Evolutionary conservation across 1,140 invertebrate species (phyloP), one percentile per base, ranked within the genome.

Genomic region (Anastrepha obliqua): DNA sequence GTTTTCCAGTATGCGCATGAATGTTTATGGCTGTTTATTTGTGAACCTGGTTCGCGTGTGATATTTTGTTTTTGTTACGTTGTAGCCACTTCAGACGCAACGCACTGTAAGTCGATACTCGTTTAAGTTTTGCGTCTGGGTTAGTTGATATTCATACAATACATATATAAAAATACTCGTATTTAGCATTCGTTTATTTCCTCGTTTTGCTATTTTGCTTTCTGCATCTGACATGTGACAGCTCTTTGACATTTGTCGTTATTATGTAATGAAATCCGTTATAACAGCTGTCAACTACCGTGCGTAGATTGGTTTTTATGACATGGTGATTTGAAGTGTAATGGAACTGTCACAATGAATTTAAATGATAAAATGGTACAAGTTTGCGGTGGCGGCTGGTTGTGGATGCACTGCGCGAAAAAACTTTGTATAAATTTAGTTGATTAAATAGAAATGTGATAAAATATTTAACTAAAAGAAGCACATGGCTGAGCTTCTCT

Each of bases 191-290:
- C 0, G 17, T 55, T 78, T 78, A 3, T 58, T 20, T 29, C 8
- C n/a, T 29, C 29, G 29, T 29, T 29, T 29, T 29, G 29, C 17
- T 2, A 15, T 29, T 81, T 81, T n/a, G 8, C 47, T 81, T 81
- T 78, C 55, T 81, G 74, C 74, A 81, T 81, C 9, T 51, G 74
- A 81, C 74, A 81, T 81, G 74, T 81, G 74, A 81, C 74, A 55
- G 74, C 74, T 81, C 74, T 81, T 51, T 51, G 74, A 81, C 74
- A 58, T 81, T 81, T 81, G 74, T 81, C 47, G 74, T 55, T 81
- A 58, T 81, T 81, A 55, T 81, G 74, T 81, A 81, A 81, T 81
- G 74, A 81, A 81, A 81, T 51, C 74, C 74, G 74, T 81, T 81
- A 8, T 81, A 81, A 81, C 74, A 81, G 74, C 74, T 58, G 74